Base-by-base conservation (phyloP, 2,113 vertebrate genomes). In the Benitochromis conjunctus region DNA sequence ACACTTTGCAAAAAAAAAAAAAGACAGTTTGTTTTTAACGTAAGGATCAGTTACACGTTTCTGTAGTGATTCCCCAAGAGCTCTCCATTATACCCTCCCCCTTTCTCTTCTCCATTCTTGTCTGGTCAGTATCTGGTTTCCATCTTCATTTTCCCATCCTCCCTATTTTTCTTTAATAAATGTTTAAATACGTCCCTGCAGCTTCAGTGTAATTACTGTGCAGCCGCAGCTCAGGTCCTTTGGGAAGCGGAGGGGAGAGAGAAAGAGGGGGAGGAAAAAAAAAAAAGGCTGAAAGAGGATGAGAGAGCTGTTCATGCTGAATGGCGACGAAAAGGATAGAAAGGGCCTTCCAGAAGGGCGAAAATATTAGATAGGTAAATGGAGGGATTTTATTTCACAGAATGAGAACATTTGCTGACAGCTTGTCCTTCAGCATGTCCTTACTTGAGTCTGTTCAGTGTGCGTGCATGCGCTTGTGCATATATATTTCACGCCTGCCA, bases 131-230 rank as follows among this genome's bases (percentile, higher is more conserved):
- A 89, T 93, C 88, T 81, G 83, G 21, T 41, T 91, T 92, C 90
- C 83, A 87, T 94, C 91, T 90, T 93, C 92, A 95, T 95, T 94
- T 94, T 92, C 92, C 84, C 79, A 12, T 89, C 91, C 89, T 91
- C 85, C 87, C 91, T 94, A 90, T 91, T 91, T 92, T 92, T 94
- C 91, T 94, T 94, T 95, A 94, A 95, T 96, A 95, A 96, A 95
- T 95, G 95, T 96, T 96, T 95, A 95, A 96, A 95, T 92, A 94
- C 84, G 92, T 95, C 95, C 95, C 96, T 89, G 93, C 92, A 95
- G 96, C 94, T 92, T 94, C 78, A 80, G 91, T 94, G 95, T 96
- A 96, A 96, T 96, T 96, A 96, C 95, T 91, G 92, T 88, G 94
- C 94, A 93, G 92, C 90, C 91, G 88, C 88, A 91, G 95, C 92